Evolutionary conservation across 2,888 invertebrate species (phyloP).

Genomic region (Dicyrtomina minuta): DNA sequence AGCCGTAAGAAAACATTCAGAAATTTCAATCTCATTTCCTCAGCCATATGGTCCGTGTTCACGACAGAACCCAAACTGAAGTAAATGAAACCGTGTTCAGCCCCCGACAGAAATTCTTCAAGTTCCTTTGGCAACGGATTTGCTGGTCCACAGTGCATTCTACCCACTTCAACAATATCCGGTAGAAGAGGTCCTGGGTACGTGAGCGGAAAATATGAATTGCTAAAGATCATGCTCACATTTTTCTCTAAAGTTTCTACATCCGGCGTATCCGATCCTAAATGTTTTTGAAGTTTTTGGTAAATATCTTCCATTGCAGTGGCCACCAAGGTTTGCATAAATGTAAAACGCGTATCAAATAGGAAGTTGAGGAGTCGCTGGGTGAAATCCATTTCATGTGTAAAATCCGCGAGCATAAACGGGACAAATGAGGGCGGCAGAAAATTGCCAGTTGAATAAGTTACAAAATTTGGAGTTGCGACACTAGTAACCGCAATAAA

Average conservation of each 20-base stretch:
- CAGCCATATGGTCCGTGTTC: slow-evolving; percentile 67
- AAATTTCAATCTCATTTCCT: slow-evolving; percentile 68
- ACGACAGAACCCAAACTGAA: slow-evolving; percentile 86
- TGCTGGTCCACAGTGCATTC: slow-evolving; percentile 52
- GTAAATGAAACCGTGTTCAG: slow-evolving; percentile 73
- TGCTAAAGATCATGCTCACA: slow-evolving; percentile 49
- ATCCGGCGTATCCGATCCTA: slow-evolving; percentile 40
- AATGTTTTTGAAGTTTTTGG: neutral
- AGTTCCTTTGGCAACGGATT: slow-evolving; percentile 42
- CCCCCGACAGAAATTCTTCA: slow-evolving; percentile 50
- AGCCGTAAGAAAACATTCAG: slow-evolving; percentile 73
- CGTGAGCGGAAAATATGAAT: slow-evolving; percentile 51
- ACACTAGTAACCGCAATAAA: slow-evolving; percentile 11
- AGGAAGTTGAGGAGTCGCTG: no score
- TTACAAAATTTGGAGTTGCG: neutral
- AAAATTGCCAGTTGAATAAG: neutral
- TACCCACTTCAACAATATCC: slow-evolving; percentile 53
- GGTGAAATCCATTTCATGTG: slow-evolving; percentile 25
- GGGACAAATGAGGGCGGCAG: slow-evolving; percentile 34
- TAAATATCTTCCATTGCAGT: neutral
- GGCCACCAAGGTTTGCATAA: no score
- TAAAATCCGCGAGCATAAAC: neutral
- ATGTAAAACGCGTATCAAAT: no score
- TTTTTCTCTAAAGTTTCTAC: slow-evolving; percentile 48
- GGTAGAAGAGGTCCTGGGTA: slow-evolving; percentile 50